Percentiles rank a stretch among this genome's conserved stretches.
Conservation (phyloP, 2,113 vertebrate genomes). For the Spea multiplicata region DNA sequence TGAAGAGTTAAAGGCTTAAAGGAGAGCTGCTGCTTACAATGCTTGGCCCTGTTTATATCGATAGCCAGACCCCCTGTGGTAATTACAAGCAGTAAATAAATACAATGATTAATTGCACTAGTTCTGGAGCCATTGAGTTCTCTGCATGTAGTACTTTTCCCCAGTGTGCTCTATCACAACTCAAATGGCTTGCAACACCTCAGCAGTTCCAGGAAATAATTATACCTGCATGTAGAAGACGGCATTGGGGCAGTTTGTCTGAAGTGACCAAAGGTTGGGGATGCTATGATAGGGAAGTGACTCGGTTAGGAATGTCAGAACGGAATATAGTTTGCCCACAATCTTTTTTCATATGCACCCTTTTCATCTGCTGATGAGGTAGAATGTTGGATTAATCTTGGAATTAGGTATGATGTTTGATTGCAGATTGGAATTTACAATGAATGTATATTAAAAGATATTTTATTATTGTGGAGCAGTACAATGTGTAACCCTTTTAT, state of each 20-base stretch:
- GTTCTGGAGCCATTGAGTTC: background rate
- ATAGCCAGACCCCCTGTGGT: slow-evolving; percentile 20
- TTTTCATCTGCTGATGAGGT: background rate
- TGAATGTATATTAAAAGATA: too few relatives aligned
- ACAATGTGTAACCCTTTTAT: too few relatives aligned
- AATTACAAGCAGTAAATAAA: slow-evolving; percentile 38
- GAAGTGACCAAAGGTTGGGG: background rate
- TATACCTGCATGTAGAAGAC: background rate
- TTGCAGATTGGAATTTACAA: too few relatives aligned
- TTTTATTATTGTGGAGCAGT: too few relatives aligned
- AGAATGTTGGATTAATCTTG: too few relatives aligned
- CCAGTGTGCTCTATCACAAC: slow-evolving; percentile 24
- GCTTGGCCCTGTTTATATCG: slow-evolving; percentile 16
- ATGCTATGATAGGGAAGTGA: background rate
- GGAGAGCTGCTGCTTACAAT: background rate
- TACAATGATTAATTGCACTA: slow-evolving; percentile 26
- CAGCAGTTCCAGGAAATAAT: slow-evolving; percentile 13
- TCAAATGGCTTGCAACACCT: slow-evolving; percentile 9
- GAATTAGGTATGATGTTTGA: too few relatives aligned
- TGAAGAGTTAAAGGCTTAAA: background rate
- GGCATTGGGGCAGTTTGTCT: slow-evolving; percentile 1
- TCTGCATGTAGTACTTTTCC: slow-evolving; percentile 3
- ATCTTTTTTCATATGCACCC: background rate
- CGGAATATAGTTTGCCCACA: background rate
- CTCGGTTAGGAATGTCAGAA: background rate